Percentiles rank a stretch among this genome's conserved stretches.
Evolutionary conservation across 2,113 vertebrate species (phyloP).

Genomic region (Tachuris rubrigastra): DNA sequence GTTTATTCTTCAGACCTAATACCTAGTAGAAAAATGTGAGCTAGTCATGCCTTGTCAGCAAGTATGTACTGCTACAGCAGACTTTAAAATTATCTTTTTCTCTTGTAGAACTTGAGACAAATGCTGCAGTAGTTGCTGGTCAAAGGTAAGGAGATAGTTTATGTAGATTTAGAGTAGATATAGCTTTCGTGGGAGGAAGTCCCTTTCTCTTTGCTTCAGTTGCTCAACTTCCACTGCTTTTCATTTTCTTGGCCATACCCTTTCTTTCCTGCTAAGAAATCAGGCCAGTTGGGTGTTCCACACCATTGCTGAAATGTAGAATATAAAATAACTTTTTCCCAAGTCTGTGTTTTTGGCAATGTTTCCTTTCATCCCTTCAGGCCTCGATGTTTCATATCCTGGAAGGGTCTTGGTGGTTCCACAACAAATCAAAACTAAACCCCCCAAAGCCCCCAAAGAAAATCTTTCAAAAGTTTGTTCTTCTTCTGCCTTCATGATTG

Average conservation of each 20-base stretch:
- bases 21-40: background rate
- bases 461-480: background rate
- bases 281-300: background rate
- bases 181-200: background rate
- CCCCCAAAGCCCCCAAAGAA: background rate
- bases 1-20: conserved; percentile 15
- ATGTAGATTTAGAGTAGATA: conserved; percentile 39
- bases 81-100: conserved; percentile 61
- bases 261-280: background rate
- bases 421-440: background rate
- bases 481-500: background rate
- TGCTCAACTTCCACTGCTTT: background rate
- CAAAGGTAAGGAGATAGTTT: conserved; percentile 77
- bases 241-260: background rate
- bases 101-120: conserved; percentile 79
- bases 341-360: background rate
- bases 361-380: background rate
- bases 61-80: conserved; percentile 22
- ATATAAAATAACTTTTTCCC: background rate
- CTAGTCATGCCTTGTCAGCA: conserved; percentile 8
- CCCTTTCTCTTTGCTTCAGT: conserved; percentile 16
- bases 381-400: background rate
- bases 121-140: conserved; percentile 75
- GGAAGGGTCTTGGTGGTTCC: background rate
- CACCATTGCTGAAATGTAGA: background rate